phyloP scores from a whole-genome alignment of 2,888 invertebrate genomes.

The Lucinisca nassula region DNA sequence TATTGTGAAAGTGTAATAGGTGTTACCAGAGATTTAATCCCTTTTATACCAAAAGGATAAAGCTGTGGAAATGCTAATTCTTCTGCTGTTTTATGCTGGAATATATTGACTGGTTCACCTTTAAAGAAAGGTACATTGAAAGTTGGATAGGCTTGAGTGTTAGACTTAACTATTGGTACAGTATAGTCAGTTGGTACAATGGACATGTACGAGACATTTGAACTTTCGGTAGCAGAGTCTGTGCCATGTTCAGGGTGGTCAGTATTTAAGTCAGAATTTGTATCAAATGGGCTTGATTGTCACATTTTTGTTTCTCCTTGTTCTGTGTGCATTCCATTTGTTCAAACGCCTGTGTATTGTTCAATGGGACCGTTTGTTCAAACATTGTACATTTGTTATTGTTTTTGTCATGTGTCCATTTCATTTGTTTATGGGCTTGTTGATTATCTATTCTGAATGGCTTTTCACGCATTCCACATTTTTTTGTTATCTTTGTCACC shows the following conservation, averaged over 20 bases:
- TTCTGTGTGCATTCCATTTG: too few species aligned
- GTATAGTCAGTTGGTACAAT: constrained; percentile 35
- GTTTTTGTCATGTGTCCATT: too few species aligned
- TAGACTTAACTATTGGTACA: background rate
- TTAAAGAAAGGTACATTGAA: constrained; percentile 24
- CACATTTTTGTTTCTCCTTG: too few species aligned
- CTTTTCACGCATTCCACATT: too few species aligned
- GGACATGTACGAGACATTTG: constrained; percentile 1
- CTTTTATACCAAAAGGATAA: constrained; percentile 40
- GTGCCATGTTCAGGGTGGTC: background rate
- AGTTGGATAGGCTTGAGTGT: background rate
- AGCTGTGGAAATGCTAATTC: constrained; percentile 50
- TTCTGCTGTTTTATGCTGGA: constrained; percentile 15
- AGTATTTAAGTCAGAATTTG: too few species aligned
- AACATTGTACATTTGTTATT: too few species aligned
- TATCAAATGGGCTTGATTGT: too few species aligned
- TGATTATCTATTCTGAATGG: too few species aligned
- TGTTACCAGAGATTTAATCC: background rate
- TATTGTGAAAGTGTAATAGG: constrained; percentile 31
- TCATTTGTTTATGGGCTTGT: too few species aligned
- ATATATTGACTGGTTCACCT: constrained; percentile 38
- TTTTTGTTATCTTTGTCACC: too few species aligned
- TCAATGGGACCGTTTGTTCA: too few species aligned
- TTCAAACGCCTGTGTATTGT: too few species aligned
- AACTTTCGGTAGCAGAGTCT: background rate